Evolutionary conservation across 2,113 vertebrate genomes (phyloP), one percentile per base, ranked within the genome.

Genomic region (Hyperoodon ampullatus): DNA sequence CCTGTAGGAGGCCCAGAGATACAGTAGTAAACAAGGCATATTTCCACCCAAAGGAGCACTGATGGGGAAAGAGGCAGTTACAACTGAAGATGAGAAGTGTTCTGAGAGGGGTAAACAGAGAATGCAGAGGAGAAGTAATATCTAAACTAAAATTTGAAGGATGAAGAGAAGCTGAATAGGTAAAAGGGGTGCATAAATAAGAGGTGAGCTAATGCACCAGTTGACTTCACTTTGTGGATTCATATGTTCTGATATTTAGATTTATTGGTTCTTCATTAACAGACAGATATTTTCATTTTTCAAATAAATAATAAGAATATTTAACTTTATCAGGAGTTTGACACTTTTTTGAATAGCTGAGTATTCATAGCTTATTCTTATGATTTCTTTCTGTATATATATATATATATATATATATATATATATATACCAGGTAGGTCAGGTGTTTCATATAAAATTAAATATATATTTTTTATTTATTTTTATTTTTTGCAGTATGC

Each of bases 301-400:
- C 24, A 91, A 83, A 77, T 75, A 96, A 82, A 50, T 81, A 74
- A 87, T 80, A 55, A 85, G 42, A 78, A 44, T 55, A 33, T n/a
- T 85, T 87, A 80, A 19, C 11, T 87, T 88, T 93, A 65, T 18
- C 19, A 66, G 71, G 33, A 75, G 18, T 81, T 87, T 83, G 50
- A n/a, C 47, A 88, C 16, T 58, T 58, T 91, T 77, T 74, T 68
- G 26, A 71, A 93, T 63, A 85, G 15, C 44, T 72, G 9, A 65
- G 7, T 65, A 81, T 3, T 18, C 35, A 75, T 8, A 42, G 6
- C 6, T 71, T 91, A 77, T 30, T 53, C 30, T 88, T 90, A n/a
- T 63, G 14, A 87, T 70, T 75, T 70, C 3, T 77, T 84, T 87
- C 70, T 68, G 26, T 42, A 18, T 28, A n/a, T 0, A 47, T 13